These are phyloP conservation scores for Pachymerium ferrugineum DNA, from an alignment of 2,888 invertebrate genomes.

Conservation along the genomic window DNA sequence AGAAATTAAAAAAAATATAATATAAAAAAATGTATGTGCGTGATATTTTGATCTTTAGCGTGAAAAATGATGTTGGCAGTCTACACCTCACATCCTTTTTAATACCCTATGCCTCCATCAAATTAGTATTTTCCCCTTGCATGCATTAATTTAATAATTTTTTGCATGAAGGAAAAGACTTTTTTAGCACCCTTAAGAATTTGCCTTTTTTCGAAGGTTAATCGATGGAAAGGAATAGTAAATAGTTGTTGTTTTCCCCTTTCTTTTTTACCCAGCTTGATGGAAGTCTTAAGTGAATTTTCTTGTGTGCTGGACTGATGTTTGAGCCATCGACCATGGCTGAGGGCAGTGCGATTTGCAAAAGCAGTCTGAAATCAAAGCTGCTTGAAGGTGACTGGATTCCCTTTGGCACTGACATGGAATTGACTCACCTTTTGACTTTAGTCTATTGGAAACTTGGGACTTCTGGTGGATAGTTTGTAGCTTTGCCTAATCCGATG, in stretches of 20 bases:
- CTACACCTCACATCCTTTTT: background rate
- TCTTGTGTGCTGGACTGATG: background rate
- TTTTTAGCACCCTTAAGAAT: too few relatives aligned
- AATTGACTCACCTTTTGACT: background rate
- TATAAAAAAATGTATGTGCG: too few relatives aligned
- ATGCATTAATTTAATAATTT: too few relatives aligned
- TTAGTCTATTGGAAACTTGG: background rate
- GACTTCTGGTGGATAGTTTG: background rate
- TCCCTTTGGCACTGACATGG: constrained; percentile 6
- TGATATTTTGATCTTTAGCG: background rate
- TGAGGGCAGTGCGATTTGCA: background rate
- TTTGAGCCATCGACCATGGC: background rate
- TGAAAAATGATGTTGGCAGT: background rate
- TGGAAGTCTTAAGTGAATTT: background rate
- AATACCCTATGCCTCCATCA: too few relatives aligned
- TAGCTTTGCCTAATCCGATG: background rate
- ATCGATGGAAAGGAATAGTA: too few relatives aligned
- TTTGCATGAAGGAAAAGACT: too few relatives aligned
- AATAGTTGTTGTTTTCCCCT: too few relatives aligned
- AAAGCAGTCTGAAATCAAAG: background rate
- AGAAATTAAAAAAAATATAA: too few relatives aligned
- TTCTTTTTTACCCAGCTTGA: background rate
- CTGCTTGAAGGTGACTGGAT: constrained; percentile 1
- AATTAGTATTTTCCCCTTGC: too few relatives aligned
- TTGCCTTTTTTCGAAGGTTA: too few relatives aligned